Conservation (phyloP, 2,888 invertebrate genomes). For the Hyppa rectilinea region DNA sequence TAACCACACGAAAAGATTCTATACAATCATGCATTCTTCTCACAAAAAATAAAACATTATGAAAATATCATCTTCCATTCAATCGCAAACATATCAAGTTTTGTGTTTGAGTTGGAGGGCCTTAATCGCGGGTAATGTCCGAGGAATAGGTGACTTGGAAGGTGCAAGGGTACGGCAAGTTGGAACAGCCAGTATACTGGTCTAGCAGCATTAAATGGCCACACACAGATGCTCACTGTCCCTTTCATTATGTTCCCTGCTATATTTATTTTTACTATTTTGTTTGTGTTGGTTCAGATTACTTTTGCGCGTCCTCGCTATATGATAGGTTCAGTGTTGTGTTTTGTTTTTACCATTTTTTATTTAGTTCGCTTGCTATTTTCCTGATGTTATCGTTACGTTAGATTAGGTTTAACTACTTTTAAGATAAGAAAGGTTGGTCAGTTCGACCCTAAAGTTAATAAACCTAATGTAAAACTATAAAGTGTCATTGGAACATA, state of each 20-base stretch:
- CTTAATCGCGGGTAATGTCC: no score
- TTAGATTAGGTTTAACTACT: background rate
- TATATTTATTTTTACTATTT: no score
- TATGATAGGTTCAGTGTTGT: background rate
- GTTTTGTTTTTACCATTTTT: background rate
- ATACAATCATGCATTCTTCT: no score
- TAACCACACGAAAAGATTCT: no score
- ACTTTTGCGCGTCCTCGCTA: background rate
- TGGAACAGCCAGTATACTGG: no score
- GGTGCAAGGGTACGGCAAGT: no score
- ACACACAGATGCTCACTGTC: background rate
- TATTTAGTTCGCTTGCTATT: background rate
- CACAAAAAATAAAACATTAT: no score
- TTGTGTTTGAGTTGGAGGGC: no score
- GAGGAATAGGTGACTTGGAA: no score
- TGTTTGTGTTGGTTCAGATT: background rate
- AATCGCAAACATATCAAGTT: no score
- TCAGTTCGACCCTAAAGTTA: background rate
- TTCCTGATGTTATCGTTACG: background rate
- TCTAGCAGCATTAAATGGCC: background rate
- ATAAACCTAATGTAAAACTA: background rate
- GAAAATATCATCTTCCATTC: no score
- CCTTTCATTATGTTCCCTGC: background rate
- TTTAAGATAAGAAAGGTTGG: background rate
- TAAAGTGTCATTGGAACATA: constrained; percentile 1